Evolutionary conservation across 2,888 invertebrate genomes (phyloP).

Genomic region (Drosophila suboccidentalis): DNA sequence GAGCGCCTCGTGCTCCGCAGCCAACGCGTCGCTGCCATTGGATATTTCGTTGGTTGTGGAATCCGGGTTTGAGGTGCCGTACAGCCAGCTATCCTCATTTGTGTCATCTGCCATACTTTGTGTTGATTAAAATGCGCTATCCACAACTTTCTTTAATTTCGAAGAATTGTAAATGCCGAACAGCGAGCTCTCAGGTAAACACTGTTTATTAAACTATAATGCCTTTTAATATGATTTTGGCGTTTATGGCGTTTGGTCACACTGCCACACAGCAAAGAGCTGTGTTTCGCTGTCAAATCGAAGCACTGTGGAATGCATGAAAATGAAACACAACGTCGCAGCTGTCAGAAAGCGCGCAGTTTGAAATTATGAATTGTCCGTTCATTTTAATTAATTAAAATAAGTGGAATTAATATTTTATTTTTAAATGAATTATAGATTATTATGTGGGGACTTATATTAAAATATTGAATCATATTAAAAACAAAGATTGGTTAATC

Average conservation of each 20-base stretch:
- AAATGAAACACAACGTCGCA: conserved; percentile 33
- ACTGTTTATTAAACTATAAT: conserved; percentile 43
- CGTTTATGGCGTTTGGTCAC: conserved; percentile 29
- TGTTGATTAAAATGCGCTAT: conserved; percentile 18
- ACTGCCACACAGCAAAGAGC: conserved; percentile 27
- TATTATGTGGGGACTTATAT: not conserved
- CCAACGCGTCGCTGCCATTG: conserved; percentile 59
- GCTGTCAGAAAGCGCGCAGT: conserved; percentile 26
- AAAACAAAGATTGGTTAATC: no score
- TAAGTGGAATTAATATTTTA: not conserved
- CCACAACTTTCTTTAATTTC: conserved; percentile 36
- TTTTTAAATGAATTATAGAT: not conserved
- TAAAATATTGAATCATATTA: no score
- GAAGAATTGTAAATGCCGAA: conserved; percentile 35
- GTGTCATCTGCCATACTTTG: conserved; percentile 88
- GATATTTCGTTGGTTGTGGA: conserved; percentile 83
- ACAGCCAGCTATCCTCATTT: conserved; percentile 95
- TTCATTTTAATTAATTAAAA: not conserved
- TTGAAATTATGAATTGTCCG: not conserved
- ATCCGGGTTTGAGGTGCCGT: conserved; percentile 90
- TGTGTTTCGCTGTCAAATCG: conserved; percentile 21
- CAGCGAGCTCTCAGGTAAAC: conserved; percentile 56
- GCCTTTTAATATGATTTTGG: conserved; percentile 10
- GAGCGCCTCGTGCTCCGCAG: conserved; percentile 68
- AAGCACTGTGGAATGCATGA: conserved; percentile 3